phyloP scores from a whole-genome alignment of 2,113 vertebrate genomes.

The Okapia johnstoni region DNA sequence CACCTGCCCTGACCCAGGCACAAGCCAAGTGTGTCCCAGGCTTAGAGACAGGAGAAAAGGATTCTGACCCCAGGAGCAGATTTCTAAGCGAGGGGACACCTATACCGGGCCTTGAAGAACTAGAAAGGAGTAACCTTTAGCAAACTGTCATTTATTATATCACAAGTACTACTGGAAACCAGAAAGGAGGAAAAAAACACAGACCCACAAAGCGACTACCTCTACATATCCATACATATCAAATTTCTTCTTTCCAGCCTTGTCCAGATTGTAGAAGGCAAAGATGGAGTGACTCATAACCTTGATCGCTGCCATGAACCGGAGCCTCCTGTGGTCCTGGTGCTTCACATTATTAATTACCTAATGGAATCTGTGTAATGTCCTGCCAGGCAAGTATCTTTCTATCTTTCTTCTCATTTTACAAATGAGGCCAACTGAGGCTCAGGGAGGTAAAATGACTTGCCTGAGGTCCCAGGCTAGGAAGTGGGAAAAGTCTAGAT shows the following conservation, averaged over 20 bases:
- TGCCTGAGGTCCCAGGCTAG: neutral
- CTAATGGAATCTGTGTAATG: slow-evolving; percentile 19
- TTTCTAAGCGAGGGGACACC: neutral
- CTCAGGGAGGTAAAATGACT: slow-evolving; percentile 42
- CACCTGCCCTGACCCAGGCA: neutral
- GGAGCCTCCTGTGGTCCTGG: neutral
- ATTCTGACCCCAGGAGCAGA: neutral
- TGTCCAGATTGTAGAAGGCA: neutral
- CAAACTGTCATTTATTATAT: neutral
- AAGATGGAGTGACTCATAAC: neutral
- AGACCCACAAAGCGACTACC: neutral
- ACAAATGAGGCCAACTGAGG: slow-evolving; percentile 23
- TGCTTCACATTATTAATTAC: neutral
- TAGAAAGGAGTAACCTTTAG: neutral
- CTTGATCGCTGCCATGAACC: neutral
- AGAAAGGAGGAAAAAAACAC: neutral
- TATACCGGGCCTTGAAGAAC: neutral
- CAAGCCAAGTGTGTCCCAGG: neutral
- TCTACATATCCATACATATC: neutral
- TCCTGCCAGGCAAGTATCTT: slow-evolving; percentile 38
- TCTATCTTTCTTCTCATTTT: slow-evolving; percentile 38
- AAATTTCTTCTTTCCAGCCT: neutral
- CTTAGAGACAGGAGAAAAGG: neutral
- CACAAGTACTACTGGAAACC: neutral
- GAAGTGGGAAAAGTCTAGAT: neutral